Percentiles rank a stretch among this genome's conserved stretches.
Conservation (phyloP, 2,888 invertebrate species). For the Drosophila quasianomalipes region DNA sequence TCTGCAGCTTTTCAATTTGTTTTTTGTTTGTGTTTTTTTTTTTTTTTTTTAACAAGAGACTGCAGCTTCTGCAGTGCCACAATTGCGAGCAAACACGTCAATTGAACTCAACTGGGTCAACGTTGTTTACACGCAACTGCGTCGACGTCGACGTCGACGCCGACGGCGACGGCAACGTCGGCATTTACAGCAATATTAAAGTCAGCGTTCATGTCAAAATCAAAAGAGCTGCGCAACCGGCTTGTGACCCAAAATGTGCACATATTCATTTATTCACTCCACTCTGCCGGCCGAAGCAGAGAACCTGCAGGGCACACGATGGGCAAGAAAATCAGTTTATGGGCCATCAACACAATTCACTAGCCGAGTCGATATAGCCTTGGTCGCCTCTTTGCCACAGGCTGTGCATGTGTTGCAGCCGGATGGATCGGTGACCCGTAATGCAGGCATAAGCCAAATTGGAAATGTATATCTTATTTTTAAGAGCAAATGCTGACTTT, state of each 20-base stretch:
- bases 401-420: background rate
- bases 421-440: background rate
- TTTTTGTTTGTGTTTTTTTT: too few species aligned
- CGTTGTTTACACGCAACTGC: constrained; percentile 36
- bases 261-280: background rate
- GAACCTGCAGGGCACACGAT: background rate
- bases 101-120: constrained; percentile 65
- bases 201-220: background rate
- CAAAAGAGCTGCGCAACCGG: constrained; percentile 9
- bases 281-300: background rate
- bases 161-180: background rate
- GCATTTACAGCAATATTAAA: background rate
- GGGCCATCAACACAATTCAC: background rate
- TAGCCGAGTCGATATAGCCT: background rate
- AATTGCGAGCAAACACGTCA: constrained; percentile 37
- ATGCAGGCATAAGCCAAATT: background rate
- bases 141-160: background rate
- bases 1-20: background rate
- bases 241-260: background rate
- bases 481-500: background rate
- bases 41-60: background rate
- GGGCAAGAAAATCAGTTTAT: background rate
- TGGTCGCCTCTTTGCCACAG: background rate
- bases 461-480: background rate
- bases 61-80: constrained; percentile 6